These are phyloP conservation scores for Gymnopithys bicolor DNA, from an alignment of 2,797 vertebrate species.

Conservation along the genomic window DNA sequence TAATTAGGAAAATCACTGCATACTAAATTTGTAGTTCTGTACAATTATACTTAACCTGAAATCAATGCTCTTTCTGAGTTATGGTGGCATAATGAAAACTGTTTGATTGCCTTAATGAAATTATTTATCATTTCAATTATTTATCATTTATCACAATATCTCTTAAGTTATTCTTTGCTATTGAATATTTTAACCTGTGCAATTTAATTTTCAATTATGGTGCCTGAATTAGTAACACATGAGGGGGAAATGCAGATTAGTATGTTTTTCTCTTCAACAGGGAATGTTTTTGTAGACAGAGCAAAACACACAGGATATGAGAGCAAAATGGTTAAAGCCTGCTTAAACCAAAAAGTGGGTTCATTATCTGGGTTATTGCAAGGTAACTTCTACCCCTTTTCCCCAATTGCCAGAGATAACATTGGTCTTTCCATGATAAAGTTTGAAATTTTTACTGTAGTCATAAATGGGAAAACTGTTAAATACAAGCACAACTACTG, in stretches of 20 bases:
- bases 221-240: background rate
- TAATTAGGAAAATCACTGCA: background rate
- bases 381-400: background rate
- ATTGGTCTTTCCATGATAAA: background rate
- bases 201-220: background rate
- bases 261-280: background rate
- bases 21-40: background rate
- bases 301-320: background rate
- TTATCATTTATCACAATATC: constrained; percentile 8
- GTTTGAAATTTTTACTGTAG: background rate
- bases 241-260: background rate
- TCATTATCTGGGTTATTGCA: background rate
- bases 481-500: background rate
- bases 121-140: constrained; percentile 16
- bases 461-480: background rate
- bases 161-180: background rate
- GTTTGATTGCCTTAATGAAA: background rate
- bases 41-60: background rate
- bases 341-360: background rate
- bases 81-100: background rate
- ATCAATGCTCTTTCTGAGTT: background rate
- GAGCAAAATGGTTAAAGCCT: background rate
- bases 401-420: background rate
- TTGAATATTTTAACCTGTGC: background rate
- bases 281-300: background rate